Evolutionary conservation across 1,140 invertebrate genomes (phyloP), one percentile per base, ranked within the genome.

Genomic region (Drosophila pseudoobscura): DNA sequence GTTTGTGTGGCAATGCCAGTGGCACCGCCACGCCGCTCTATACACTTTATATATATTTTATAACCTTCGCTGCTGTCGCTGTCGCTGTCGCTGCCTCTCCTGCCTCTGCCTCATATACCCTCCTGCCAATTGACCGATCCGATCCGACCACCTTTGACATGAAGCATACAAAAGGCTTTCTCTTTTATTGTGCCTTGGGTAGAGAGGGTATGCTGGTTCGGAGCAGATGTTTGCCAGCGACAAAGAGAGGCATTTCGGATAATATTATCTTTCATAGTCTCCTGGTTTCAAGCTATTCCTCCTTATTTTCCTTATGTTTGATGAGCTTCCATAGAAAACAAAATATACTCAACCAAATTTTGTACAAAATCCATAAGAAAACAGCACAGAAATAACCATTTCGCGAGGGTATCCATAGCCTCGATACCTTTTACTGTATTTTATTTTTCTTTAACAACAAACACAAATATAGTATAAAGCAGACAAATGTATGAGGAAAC

Each of bases 31-130:
- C 35, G 35, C 35, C 35, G 35, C 61, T 50, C 76, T 69, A 61
- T 73, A 75, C 60, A 75, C 39, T 47, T 47, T 73, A 75, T 80
- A 68, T 83, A 75, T 74, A 59, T 84, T 83, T 83, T 80, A 87
- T 82, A 87, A 54, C 68, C 59, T 53, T 22, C 45, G 11, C 15
- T 20, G 29, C 49, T 26, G 15, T 39, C 61, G 45, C 39, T 15
- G 15, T 13, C 7, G 5, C 20, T 35, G 0, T 29, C 8, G 8
- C 31, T 35, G 31, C 9, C 31, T 52, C 52, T 31, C 0, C 2
- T 31, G 8, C 8, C 35, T 13, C 35, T 39, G 35, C 35, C 35
- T 61, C 52, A 41, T 22, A 62, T 54, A 55, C 66, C 31, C 60
- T 49, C 6, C 61, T 26, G 52, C 63, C 44, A 58, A 64, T 70